Evolutionary conservation across 92 coral and sea anemone genomes (phyloP), one percentile per base, ranked within the genome.

Genomic region (Isaurus tuberculatus): DNA sequence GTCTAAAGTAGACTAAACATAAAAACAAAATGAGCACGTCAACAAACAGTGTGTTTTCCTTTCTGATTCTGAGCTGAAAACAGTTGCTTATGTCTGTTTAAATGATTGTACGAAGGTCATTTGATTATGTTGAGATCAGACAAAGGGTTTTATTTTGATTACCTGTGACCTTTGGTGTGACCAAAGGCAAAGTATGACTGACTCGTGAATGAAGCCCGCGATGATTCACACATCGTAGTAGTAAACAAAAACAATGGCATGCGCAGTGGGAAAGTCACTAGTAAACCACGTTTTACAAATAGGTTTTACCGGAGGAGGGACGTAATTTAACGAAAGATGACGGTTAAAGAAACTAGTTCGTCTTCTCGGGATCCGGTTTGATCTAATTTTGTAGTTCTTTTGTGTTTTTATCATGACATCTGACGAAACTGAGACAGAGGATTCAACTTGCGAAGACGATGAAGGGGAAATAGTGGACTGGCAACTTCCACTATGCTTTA

Each of bases 381-480:
- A 61, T 75, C 25, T 55, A 55, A 22, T 53, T 53, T 75, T 53
- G 68, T 31, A 34, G 70, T 33, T 48, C 3, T 60, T 29, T 55
- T 53, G 65, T 72, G 72, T 79, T 84, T 90, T 79, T 65, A 86
- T 79, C 34, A 95, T 94, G 98, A 87, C 98, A 67, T 84, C 90
- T 46, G 98, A 95, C 27, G 98, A 91, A 73, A 48, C 86, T 13
- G 98, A 90, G 49, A 79, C 81, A 63, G 94, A 93, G 34, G 98
- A 93, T 68, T 85, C 84, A 43, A 89, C 84, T 28, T 89, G 89
- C 55, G 98, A 93, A 44, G 98, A 95, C 83, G 98, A 95, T 79
- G 98, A 95, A 73, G 98, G 97, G 25, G 98, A 95, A 79, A 93
- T 95, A 13, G 92, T 95, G 48, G 98, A 95, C 89, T 95, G 98